Base-by-base conservation (phyloP, 2,797 vertebrate species). In the Microctenopoma lineatum region DNA sequence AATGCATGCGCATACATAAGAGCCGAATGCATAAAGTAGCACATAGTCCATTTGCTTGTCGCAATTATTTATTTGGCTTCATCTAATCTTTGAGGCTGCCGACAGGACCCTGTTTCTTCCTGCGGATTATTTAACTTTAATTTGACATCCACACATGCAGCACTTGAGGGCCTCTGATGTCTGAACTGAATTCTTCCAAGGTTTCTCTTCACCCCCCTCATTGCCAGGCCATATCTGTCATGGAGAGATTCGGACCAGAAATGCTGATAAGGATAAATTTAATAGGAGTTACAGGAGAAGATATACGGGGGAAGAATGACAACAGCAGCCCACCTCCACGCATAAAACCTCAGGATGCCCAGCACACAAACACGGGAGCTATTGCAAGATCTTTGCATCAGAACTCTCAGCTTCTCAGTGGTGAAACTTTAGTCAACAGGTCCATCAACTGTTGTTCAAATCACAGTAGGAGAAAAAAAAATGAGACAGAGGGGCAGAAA, bases 61-160 rank as follows among this genome's bases (percentile, higher is more conserved):
- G 62, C 38, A 71, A 54, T 81, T 46, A 84, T 68, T 77, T 65
- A 79, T 72, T 32, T 58, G 50, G 58, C 38, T 59, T 68, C 5
- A 15, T 77, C 60, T 79, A 64, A 63, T 76, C 57, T 80, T 75
- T 63, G 59, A 78, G 48, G 66, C 52, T 51, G 69, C 64, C 63
- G 32, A 46, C n/a, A 46, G 56, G 59, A 42, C 52, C 16, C 32
- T 41, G 56, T 62, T 69, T 69, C 50, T 77, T 61, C 48, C 29
- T 78, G 79, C 8, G 39, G 73, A 77, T 84, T 82, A 86, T 86
- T 87, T 84, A 75, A 84, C 64, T 83, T 81, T 87, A 55, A 77
- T 83, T 74, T 77, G 26, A 83, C 80, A 76, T 77, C 45, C 52
- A 18, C 16, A 45, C 44, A 34, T 0, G 4, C 2, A 0, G 45